Evolutionary conservation across 2,113 vertebrate species (phyloP).

Genomic region (Larimichthys crocea): DNA sequence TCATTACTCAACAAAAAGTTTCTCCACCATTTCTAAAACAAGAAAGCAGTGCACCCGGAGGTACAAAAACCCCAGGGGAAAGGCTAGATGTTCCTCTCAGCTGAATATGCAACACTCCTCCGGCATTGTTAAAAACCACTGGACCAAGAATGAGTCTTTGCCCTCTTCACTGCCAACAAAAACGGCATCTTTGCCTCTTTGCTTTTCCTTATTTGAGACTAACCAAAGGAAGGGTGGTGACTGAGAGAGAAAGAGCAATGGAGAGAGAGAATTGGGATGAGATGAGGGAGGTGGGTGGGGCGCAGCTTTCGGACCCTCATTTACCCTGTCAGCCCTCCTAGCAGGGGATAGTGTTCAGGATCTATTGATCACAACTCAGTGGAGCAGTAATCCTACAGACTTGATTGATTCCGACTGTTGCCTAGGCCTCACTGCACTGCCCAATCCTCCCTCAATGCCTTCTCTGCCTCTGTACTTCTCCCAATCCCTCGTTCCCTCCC

Average conservation of each 20-base stretch:
- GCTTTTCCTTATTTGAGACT: conserved; percentile 55
- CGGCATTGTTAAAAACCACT: conserved; percentile 81
- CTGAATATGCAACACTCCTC: conserved; percentile 79
- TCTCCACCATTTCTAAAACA: conserved; percentile 48
- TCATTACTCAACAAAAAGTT: conserved; percentile 36
- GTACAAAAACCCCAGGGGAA: conserved; percentile 67
- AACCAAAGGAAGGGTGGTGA: conserved; percentile 56
- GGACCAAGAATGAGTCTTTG: conserved; percentile 80
- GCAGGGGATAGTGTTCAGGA: conserved; percentile 84
- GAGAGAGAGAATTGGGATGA: conserved; percentile 52
- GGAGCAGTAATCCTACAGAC: conserved; percentile 86
- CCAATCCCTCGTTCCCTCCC: conserved; percentile 69
- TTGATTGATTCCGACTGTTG: conserved; percentile 87
- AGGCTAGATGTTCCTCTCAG: conserved; percentile 77
- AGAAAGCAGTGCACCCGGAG: conserved; percentile 52
- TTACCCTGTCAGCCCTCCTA: conserved; percentile 85
- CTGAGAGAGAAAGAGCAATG: conserved; percentile 29
- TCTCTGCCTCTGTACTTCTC: conserved; percentile 72
- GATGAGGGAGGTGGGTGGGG: conserved; percentile 64
- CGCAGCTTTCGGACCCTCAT: conserved; percentile 82
- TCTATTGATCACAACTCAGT: conserved; percentile 89
- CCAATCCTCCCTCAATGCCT: conserved; percentile 77
- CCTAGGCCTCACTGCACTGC: conserved; percentile 82
- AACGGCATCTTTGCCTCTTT: conserved; percentile 64
- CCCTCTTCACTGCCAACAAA: conserved; percentile 63